phyloP scores from a whole-genome alignment of 2,797 vertebrate species.

The Crocodylus rhombifer region DNA sequence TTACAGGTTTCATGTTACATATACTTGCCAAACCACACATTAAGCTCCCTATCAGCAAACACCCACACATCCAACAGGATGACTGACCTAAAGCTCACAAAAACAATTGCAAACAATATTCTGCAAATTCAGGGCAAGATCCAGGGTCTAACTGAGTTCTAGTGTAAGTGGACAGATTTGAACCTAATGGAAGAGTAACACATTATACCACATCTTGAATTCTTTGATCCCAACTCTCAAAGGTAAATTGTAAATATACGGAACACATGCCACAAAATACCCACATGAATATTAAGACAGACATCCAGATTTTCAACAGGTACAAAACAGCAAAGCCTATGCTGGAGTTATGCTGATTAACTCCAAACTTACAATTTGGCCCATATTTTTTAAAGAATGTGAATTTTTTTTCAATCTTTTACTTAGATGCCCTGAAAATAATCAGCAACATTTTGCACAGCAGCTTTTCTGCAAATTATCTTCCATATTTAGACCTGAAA shows the following conservation, averaged over 20 bases:
- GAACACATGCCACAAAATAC: background rate
- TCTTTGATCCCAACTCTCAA: background rate
- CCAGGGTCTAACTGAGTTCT: background rate
- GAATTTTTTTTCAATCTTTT: background rate
- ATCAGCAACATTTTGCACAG: background rate
- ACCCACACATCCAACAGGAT: background rate
- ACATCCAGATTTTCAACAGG: background rate
- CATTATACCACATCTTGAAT: background rate
- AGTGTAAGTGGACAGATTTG: background rate
- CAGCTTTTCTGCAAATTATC: background rate
- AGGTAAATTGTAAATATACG: background rate
- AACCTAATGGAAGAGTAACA: background rate
- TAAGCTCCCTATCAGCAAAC: background rate
- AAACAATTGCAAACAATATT: background rate
- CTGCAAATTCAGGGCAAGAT: background rate
- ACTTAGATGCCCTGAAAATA: background rate
- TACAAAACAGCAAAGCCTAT: background rate
- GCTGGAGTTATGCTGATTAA: background rate
- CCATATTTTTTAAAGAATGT: background rate
- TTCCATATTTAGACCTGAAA: background rate
- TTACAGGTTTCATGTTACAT: background rate
- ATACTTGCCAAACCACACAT: background rate
- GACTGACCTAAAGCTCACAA: background rate
- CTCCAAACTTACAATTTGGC: accelerated
- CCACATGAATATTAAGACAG: background rate